Percentiles rank a stretch among this genome's conserved stretches.
Conservation (phyloP, 2,113 vertebrate genomes). For the Tragelaphus buxtoni region DNA sequence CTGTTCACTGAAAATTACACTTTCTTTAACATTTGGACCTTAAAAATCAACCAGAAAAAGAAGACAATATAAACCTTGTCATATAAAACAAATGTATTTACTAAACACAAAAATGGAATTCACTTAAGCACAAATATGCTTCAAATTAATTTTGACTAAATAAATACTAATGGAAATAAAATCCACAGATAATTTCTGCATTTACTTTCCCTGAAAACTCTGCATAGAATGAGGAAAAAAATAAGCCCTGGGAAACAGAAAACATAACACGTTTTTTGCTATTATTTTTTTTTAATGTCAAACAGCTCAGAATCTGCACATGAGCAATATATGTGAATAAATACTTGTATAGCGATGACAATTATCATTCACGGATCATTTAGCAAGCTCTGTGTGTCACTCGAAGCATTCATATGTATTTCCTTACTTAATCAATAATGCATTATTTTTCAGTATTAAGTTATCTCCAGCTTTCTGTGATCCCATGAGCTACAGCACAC, state of each 20-base stretch:
- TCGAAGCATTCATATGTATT: background rate
- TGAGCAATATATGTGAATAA: background rate
- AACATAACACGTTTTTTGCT: background rate
- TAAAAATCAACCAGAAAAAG: background rate
- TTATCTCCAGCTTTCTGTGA: background rate
- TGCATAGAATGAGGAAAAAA: background rate
- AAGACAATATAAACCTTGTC: background rate
- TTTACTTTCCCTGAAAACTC: background rate
- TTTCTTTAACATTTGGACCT: background rate
- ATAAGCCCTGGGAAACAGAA: background rate
- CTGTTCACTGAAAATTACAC: background rate
- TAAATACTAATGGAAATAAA: background rate
- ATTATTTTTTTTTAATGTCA: background rate
- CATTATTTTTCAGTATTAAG: background rate
- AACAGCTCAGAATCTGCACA: background rate
- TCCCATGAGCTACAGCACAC: background rate
- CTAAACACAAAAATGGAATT: background rate
- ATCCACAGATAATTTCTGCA: background rate
- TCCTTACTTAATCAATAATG: background rate
- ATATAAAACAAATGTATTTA: constrained; percentile 14
- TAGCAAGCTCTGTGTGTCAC: background rate
- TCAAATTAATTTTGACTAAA: background rate
- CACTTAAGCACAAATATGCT: background rate
- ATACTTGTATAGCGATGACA: background rate
- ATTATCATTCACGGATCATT: background rate